Percentiles rank a stretch among this genome's conserved stretches.
phyloP scores from a whole-genome alignment of 1,140 invertebrate genomes.

The Coelopa frigida region DNA sequence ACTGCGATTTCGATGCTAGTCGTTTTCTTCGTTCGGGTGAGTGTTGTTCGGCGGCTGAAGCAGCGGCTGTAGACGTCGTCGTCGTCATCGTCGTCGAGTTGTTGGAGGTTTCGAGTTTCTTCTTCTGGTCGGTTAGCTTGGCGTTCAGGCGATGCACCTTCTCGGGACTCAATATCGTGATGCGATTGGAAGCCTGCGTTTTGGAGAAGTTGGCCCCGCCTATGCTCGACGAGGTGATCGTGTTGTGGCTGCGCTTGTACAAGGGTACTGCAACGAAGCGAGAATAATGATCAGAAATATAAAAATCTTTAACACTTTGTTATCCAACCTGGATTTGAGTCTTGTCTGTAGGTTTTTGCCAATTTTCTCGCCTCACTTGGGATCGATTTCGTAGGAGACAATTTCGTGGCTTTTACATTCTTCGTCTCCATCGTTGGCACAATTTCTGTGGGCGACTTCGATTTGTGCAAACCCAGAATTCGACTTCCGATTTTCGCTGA shows the following conservation, averaged over 20 bases:
- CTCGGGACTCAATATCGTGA: slow-evolving; percentile 39
- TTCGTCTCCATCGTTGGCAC: too few relatives aligned
- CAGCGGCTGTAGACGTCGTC: slow-evolving; percentile 5
- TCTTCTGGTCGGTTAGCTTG: slow-evolving; percentile 35
- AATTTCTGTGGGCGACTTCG: background rate
- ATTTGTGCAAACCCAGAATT: slow-evolving; percentile 6
- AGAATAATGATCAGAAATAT: background rate
- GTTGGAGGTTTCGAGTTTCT: slow-evolving; percentile 23
- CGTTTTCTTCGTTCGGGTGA: slow-evolving; percentile 19
- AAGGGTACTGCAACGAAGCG: background rate
- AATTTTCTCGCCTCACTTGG: slow-evolving; percentile 11
- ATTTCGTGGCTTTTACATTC: too few relatives aligned
- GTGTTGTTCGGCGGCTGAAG: slow-evolving; percentile 1
- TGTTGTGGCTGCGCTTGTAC: slow-evolving; percentile 12
- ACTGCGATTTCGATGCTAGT: slow-evolving; percentile 28
- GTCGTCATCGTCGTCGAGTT: background rate
- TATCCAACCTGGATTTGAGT: background rate
- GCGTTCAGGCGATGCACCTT: slow-evolving; percentile 39
- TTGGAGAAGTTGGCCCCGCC: slow-evolving; percentile 5
- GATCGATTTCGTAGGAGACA: slow-evolving; percentile 11
- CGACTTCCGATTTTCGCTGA: background rate
- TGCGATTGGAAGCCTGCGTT: slow-evolving; percentile 13
- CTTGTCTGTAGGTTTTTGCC: background rate
- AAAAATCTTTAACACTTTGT: too few relatives aligned
- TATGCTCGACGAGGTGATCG: background rate